phyloP scores from a whole-genome alignment of 2,888 invertebrate species.

The Zelleria hepariella region DNA sequence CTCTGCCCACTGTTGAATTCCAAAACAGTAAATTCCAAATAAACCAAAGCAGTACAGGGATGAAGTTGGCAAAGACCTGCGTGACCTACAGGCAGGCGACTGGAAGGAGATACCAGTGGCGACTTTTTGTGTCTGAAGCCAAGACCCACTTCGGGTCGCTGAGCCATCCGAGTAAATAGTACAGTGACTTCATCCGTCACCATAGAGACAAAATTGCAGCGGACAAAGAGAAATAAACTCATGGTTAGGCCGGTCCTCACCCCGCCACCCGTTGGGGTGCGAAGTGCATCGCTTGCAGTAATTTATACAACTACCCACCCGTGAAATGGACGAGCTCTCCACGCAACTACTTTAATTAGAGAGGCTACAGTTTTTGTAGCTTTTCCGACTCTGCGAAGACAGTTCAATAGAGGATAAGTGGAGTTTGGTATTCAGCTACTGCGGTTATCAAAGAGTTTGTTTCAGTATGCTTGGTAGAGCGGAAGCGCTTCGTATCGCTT shows the following conservation, averaged over 20 bases:
- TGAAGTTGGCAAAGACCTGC: no score
- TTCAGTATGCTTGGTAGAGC: neutral
- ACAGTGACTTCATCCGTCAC: no score
- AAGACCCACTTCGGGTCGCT: no score
- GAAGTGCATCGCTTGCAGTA: slow-evolving; percentile 30
- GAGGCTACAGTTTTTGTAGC: slow-evolving; percentile 19
- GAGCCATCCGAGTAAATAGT: no score
- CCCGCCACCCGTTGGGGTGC: neutral
- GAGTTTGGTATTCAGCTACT: neutral
- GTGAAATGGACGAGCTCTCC: slow-evolving; percentile 46
- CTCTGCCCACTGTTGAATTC: no score
- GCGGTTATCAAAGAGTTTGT: neutral
- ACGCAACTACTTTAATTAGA: slow-evolving; percentile 33
- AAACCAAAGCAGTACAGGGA: no score
- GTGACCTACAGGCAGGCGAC: no score
- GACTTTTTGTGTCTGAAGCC: no score
- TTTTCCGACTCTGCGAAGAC: neutral
- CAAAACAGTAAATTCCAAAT: no score
- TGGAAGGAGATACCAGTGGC: no score
- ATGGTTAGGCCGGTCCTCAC: neutral
- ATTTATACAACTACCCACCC: slow-evolving; percentile 55
- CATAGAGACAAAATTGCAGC: no score
- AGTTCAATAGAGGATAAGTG: neutral
- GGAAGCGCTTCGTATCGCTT: neutral
- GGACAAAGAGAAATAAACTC: no score